These are phyloP conservation scores for Eupleurogrammus muticus DNA, from an alignment of 2,797 vertebrate species.

Conservation along the genomic window DNA sequence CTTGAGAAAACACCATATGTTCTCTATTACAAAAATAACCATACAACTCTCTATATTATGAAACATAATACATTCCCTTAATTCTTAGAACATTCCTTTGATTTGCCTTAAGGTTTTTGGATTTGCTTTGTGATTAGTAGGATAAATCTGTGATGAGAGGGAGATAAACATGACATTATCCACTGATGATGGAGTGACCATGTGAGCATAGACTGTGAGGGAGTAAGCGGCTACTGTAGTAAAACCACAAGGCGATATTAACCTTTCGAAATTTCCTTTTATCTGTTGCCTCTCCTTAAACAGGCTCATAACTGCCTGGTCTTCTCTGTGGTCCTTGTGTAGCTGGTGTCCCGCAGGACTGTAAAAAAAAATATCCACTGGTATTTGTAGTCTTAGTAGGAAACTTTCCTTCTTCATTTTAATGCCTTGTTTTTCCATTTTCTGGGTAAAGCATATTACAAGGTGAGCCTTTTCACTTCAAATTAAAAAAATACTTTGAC, in stretches of 20 bases:
- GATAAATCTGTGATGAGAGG: slow-evolving; percentile 71
- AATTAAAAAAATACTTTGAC: not conserved
- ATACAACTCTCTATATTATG: slow-evolving; percentile 18
- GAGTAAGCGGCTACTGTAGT: slow-evolving; percentile 61
- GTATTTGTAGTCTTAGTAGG: slow-evolving; percentile 22
- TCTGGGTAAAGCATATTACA: not conserved
- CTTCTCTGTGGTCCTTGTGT: slow-evolving; percentile 13
- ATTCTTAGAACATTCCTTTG: slow-evolving; percentile 51
- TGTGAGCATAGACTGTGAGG: slow-evolving; percentile 56
- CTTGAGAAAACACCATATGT: slow-evolving; percentile 26
- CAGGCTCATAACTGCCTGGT: slow-evolving; percentile 49
- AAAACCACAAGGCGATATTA: slow-evolving; percentile 73
- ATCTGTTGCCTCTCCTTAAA: slow-evolving; percentile 63
- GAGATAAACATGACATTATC: slow-evolving; percentile 75
- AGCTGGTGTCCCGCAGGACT: slow-evolving; percentile 34
- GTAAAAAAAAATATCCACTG: slow-evolving; percentile 29
- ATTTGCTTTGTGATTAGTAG: slow-evolving; percentile 68
- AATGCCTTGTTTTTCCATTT: slow-evolving; percentile 9
- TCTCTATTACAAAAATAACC: slow-evolving; percentile 32
- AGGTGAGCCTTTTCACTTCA: not conserved
- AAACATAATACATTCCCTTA: slow-evolving; percentile 36
- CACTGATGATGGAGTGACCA: slow-evolving; percentile 62
- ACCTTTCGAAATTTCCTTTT: slow-evolving; percentile 79
- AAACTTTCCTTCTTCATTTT: not conserved
- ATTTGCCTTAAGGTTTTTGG: slow-evolving; percentile 54